phyloP scores from a whole-genome alignment of 2,797 vertebrate species.

The Hydrocynus forskahlii region DNA sequence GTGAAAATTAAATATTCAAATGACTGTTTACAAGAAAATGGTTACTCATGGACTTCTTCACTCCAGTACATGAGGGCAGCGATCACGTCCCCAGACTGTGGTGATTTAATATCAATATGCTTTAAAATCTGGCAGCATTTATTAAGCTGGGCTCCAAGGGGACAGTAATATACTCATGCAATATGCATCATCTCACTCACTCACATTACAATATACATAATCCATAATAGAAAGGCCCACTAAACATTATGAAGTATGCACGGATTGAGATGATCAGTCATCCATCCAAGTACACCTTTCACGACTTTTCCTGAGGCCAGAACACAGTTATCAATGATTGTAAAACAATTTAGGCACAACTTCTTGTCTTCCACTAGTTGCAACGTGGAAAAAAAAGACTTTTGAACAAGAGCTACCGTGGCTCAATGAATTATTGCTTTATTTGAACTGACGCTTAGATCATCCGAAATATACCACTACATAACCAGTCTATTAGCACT shows the following conservation, averaged over 20 bases:
- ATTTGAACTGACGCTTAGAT: not conserved
- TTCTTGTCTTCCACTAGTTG: not conserved
- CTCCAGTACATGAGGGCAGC: constrained; percentile 8
- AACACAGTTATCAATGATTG: constrained; percentile 10
- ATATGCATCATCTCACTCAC: constrained; percentile 56
- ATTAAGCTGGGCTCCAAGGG: constrained; percentile 53
- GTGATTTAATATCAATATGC: constrained; percentile 55
- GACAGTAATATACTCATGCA: constrained; percentile 59
- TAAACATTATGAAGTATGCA: constrained; percentile 46
- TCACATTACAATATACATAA: constrained; percentile 53
- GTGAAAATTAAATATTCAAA: constrained; percentile 44
- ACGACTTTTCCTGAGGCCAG: constrained; percentile 1
- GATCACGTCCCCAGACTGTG: constrained; percentile 47
- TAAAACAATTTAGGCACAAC: not conserved
- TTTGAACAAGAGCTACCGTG: not conserved
- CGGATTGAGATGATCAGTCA: constrained; percentile 23
- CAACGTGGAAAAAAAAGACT: not conserved
- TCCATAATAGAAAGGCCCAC: constrained; percentile 31
- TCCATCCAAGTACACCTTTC: not conserved
- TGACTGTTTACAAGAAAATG: constrained; percentile 30
- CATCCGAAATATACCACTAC: no score
- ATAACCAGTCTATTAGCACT: not conserved
- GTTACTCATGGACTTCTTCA: constrained; percentile 18
- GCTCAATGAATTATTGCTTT: no score
- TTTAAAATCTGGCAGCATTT: constrained; percentile 54